These are phyloP conservation scores for Rhaphigaster nebulosa DNA, from an alignment of 2,888 invertebrate species.

Conservation along the genomic window DNA sequence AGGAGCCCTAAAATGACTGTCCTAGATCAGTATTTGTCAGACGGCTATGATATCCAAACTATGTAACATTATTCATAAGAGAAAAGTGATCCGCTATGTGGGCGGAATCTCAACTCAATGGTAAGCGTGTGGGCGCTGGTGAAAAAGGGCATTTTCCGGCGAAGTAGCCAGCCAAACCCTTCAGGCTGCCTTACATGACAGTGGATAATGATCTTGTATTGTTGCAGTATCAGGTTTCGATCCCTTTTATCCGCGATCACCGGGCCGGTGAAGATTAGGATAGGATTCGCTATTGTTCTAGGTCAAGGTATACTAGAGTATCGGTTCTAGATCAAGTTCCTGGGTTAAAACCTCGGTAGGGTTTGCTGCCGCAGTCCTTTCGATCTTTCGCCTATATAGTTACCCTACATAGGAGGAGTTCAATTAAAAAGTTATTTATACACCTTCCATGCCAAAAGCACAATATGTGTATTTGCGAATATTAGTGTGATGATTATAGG, in stretches of 20 bases:
- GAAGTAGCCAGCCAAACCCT: not conserved
- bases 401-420: not conserved
- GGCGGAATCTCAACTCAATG: not conserved
- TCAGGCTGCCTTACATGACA: not conserved
- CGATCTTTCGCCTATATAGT: not conserved
- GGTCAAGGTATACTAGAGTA: not conserved
- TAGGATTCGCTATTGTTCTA: not conserved
- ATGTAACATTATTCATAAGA: not conserved
- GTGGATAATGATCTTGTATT: not conserved
- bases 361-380: not conserved
- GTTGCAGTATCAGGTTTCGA: not conserved
- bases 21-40: not conserved
- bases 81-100: not conserved
- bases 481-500: too few relatives aligned
- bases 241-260: not conserved
- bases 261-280: not conserved
- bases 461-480: too few relatives aligned
- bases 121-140: not conserved
- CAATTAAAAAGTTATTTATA: not conserved
- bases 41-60: not conserved
- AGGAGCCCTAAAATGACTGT: too few relatives aligned
- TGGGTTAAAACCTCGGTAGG: not conserved
- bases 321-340: not conserved
- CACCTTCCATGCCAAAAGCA: too few relatives aligned
- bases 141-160: not conserved